Evolutionary conservation across 2,888 invertebrate species (phyloP).

Genomic region (Rhogogaster chlorosoma): DNA sequence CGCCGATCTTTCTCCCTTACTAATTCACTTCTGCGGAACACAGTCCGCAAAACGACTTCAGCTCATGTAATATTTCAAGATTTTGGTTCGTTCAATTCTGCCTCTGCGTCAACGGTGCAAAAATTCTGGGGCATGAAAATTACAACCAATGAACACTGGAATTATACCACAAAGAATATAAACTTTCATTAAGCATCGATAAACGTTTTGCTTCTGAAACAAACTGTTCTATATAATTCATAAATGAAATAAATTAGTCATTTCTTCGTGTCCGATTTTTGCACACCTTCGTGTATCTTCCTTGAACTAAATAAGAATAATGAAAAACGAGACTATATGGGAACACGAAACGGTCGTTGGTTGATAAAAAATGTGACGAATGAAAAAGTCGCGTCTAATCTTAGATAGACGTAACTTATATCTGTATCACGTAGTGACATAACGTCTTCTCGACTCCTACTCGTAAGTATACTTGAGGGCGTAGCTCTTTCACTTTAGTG

Average conservation of each 20-base stretch:
- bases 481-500: background rate
- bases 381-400: background rate
- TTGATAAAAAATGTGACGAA: background rate
- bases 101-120: background rate
- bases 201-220: background rate
- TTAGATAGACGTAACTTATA: slow-evolving; percentile 20
- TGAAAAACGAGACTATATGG: background rate
- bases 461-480: background rate
- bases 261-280: background rate
- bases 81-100: background rate
- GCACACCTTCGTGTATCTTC: background rate
- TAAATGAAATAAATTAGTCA: no score
- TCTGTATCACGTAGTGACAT: slow-evolving; percentile 35
- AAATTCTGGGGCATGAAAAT: background rate
- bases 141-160: background rate
- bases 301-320: background rate
- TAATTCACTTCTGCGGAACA: slow-evolving; percentile 16
- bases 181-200: background rate
- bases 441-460: background rate
- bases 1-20: slow-evolving; percentile 40
- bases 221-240: background rate
- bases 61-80: slow-evolving; percentile 33
- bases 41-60: slow-evolving; percentile 11
- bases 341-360: background rate
- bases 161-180: background rate